Conservation (phyloP, 2,888 invertebrate species). For the Automeris io region DNA sequence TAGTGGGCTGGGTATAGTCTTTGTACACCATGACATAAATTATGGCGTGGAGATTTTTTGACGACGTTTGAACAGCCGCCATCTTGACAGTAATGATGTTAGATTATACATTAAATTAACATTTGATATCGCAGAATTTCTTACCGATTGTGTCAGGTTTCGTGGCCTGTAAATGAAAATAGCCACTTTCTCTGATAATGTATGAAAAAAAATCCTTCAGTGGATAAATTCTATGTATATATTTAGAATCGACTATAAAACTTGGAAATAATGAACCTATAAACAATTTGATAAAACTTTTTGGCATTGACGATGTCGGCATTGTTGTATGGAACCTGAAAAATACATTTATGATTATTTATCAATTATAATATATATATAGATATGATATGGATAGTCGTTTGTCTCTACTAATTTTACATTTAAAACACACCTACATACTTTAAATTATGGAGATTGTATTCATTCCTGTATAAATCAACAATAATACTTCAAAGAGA, state of each 20-base stretch:
- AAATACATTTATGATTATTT: constrained; percentile 21
- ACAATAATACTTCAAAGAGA: no score
- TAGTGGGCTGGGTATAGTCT: no score
- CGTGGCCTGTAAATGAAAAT: constrained; percentile 86
- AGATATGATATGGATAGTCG: neutral
- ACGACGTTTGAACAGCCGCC: no score
- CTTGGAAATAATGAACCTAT: constrained; percentile 72
- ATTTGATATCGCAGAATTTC: no score
- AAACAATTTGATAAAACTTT: constrained; percentile 47
- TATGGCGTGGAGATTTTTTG: no score
- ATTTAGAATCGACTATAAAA: constrained; percentile 55
- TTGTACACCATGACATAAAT: no score
- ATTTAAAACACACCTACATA: no score
- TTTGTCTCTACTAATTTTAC: neutral
- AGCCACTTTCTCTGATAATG: constrained; percentile 74
- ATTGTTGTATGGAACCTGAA: constrained; percentile 83
- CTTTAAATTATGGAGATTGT: no score
- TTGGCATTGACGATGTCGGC: constrained; percentile 60
- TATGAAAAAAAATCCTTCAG: constrained; percentile 39
- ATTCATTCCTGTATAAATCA: no score
- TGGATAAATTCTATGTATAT: constrained; percentile 72
- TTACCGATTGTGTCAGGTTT: constrained; percentile 90
- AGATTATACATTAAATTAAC: no score
- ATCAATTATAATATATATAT: neutral
- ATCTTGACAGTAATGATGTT: no score